Base-by-base conservation (phyloP, 2,888 invertebrate genomes). In the Drosophila robusta region DNA sequence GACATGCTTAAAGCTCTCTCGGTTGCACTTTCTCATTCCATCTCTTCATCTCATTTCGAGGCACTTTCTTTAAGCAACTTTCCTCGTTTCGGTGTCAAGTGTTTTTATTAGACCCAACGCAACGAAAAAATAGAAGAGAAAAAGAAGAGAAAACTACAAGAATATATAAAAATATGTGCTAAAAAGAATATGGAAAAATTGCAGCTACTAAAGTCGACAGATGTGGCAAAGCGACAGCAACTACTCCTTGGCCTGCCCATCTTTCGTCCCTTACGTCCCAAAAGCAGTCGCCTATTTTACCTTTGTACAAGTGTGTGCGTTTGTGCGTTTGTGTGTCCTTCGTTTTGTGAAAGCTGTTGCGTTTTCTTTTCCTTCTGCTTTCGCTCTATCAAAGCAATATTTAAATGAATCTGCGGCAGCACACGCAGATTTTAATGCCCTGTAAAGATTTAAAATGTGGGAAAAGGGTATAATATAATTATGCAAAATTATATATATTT, bases 11-110 rank as follows among this genome's bases (percentile, higher is more conserved):
- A 62, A 63, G 63, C 62, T 36, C 38, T 44, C 45, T 54, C 29
- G 14, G 22, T 46, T 11, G 26, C 11, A 34, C 41, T 46, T 39
- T 22, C 38, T 39, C 22, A 14, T 38, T 12, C 16, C n/a, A 7
- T 4, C 26, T 34, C 12, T 8, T 54, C 42, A 45, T 45, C 54
- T 47, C 52, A 32, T 66, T 67, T 67, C 41, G 50, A 41, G 50
- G 50, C 72, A 72, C 65, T 80, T 83, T 74, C 74, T 67, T 73
- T 60, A 72, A 72, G 80, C 46, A 82, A 82, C 78, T 79, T 78
- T 75, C 54, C 77, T 78, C 64, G 73, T 80, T 83, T 78, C 64
- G 76, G 84, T 82, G 84, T 83, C 81, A 82, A 82, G 84, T 83
- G 80, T 71, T 83, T 82, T 80, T 83, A 80, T 78, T 78, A 72